These are phyloP conservation scores for Dorcus hopei DNA, from an alignment of 2,888 invertebrate species.

Conservation along the genomic window DNA sequence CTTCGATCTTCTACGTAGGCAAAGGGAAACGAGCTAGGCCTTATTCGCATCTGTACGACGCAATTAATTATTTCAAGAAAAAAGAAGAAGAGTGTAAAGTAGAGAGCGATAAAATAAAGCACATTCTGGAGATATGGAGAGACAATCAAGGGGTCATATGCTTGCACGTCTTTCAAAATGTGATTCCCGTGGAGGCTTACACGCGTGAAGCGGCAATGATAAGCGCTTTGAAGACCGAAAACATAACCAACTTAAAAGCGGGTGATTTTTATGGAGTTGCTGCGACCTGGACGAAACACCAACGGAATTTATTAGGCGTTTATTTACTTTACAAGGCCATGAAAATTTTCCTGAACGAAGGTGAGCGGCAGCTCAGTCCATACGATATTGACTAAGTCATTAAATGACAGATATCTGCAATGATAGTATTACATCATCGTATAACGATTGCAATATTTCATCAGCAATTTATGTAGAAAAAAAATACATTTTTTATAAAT, in stretches of 20 bases:
- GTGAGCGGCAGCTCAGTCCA: constrained; percentile 83
- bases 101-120: constrained; percentile 62
- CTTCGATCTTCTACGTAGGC: constrained; percentile 92
- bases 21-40: constrained; percentile 81
- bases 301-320: constrained; percentile 71
- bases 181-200: constrained; percentile 87
- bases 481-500: not conserved
- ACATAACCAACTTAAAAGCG: constrained; percentile 72
- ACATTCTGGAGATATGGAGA: constrained; percentile 86
- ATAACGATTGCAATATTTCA: not conserved
- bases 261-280: constrained; percentile 83
- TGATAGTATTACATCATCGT: constrained; percentile 3
- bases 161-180: constrained; percentile 86
- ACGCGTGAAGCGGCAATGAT: constrained; percentile 95
- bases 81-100: constrained; percentile 44
- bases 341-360: constrained; percentile 81
- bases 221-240: constrained; percentile 73
- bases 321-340: constrained; percentile 78
- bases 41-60: constrained; percentile 88
- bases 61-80: constrained; percentile 63
- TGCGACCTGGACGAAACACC: constrained; percentile 68
- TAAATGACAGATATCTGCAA: not conserved
- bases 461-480: not conserved
- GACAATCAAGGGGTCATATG: constrained; percentile 82
- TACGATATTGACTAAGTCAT: constrained; percentile 57